Base-by-base conservation (phyloP, 2,888 invertebrate genomes). In the Heliconius ismenius region DNA sequence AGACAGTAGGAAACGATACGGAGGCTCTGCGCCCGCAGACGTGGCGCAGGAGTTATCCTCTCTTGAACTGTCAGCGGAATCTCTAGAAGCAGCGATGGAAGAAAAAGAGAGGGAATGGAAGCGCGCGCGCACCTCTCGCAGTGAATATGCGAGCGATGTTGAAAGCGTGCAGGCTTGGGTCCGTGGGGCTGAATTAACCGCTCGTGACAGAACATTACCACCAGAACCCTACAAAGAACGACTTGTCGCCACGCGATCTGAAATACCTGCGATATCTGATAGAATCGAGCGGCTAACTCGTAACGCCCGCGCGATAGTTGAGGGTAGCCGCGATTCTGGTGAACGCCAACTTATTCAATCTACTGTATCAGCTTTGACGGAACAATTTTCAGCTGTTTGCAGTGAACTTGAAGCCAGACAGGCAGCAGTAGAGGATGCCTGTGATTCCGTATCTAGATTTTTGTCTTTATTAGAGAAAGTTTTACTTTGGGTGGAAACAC, bases 391-490 rank as follows among this genome's bases (percentile, higher is more conserved):
- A 58, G 97, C 97, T 83, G 96, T 98, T 0, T 96, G 96, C 84
- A 95, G 95, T 77, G 97, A 97, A 95, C 92, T 98, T 82, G 98
- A 98, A 79, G 97, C 98, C 84, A 96, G 97, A 88, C 97, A 96
- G 86, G 96, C 96, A 83, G 96, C 97, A 87, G 96, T 98, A 60
- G 97, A 97, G 75, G 98, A 98, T 86, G 97, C 97, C 79, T 95
- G 98, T 84, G 98, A 98, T 86, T 97, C 98, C 39, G 98, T 98
- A 95, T 96, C 97, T 81, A 95, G 97, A 78, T 98, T 98, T 95
- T 95, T 98, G 83, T 95, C 96, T 78, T 94, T 98, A 80, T 96
- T 98, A 85, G 96, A 97, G 87, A 95, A 96, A 83, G 97, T 98
- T 68, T 96, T 97, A 91, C 92, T 95, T 76, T 98, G 98, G 98